A percentile compares a stretch with the other conserved stretches of the same genome.
These are phyloP conservation scores for Genyomyrus donnyi DNA, from an alignment of 2,113 vertebrate species.

Conservation along the genomic window DNA sequence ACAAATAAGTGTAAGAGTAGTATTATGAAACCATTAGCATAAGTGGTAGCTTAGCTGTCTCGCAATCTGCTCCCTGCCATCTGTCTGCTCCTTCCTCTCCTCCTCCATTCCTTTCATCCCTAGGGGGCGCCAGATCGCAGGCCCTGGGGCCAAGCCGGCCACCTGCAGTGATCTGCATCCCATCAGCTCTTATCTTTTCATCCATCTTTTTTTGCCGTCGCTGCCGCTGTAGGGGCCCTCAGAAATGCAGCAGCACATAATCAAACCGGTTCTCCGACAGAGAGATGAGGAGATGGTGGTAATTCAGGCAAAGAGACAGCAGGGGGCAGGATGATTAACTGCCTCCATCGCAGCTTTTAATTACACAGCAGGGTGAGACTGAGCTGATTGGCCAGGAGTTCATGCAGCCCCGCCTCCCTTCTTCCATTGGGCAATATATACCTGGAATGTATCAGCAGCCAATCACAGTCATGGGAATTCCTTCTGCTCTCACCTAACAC, in stretches of 20 bases:
- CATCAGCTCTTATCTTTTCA: conserved; percentile 26
- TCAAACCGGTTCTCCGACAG: not conserved
- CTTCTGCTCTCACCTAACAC: not conserved
- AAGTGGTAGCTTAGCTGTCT: not conserved
- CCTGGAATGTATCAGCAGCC: not conserved
- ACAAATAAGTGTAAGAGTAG: not conserved
- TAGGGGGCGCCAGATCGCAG: conserved; percentile 3
- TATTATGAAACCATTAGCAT: not conserved
- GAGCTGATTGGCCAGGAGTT: not conserved
- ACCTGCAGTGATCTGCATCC: not conserved
- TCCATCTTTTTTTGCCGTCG: conserved; percentile 21
- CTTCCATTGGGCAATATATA: not conserved
- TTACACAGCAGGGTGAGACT: not conserved
- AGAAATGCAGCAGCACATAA: conserved; percentile 1
- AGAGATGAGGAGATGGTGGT: not conserved
- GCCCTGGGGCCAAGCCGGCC: not conserved
- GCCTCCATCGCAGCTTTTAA: not conserved
- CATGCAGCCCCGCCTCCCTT: not conserved
- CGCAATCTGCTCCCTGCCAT: not conserved
- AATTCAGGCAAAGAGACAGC: not conserved
- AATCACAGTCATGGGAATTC: not conserved
- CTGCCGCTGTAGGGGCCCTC: conserved; percentile 23
- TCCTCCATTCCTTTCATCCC: not conserved
- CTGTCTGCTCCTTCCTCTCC: not conserved
- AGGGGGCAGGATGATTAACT: not conserved